These are phyloP conservation scores for Brachirus orientalis DNA, from an alignment of 2,113 vertebrate genomes.

Conservation along the genomic window DNA sequence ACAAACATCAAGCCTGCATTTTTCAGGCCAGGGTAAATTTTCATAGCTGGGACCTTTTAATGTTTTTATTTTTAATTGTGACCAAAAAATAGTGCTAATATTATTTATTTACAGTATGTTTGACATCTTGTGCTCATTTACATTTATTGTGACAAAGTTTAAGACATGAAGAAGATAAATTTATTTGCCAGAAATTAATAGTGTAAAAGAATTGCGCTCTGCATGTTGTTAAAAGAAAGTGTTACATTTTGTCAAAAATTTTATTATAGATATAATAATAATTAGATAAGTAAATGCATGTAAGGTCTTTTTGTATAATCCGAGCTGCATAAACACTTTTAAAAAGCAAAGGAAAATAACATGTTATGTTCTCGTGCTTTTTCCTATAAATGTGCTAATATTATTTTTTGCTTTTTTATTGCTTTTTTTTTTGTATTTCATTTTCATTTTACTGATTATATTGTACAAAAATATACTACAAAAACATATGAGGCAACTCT, in stretches of 20 bases:
- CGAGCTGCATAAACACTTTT: slow-evolving; percentile 52
- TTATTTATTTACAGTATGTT: background rate
- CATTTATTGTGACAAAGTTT: background rate
- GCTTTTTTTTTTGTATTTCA: background rate
- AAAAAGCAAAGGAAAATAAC: slow-evolving; percentile 29
- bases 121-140: background rate
- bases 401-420: too few relatives aligned
- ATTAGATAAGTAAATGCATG: slow-evolving; percentile 68
- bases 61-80: too few relatives aligned
- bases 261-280: slow-evolving; percentile 66
- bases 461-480: background rate
- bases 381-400: background rate
- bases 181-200: slow-evolving; percentile 2
- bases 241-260: slow-evolving; percentile 49
- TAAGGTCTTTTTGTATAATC: slow-evolving; percentile 80
- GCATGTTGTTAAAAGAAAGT: background rate
- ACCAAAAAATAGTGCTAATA: background rate
- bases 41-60: background rate
- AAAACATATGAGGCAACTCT: background rate
- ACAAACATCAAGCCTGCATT: background rate
- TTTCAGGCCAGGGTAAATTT: background rate
- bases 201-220: background rate
- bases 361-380: slow-evolving; percentile 7
- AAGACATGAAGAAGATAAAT: background rate
- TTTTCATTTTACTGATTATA: background rate